Base-by-base conservation (phyloP, 2,113 vertebrate species). In the Trematomus loennbergii region DNA sequence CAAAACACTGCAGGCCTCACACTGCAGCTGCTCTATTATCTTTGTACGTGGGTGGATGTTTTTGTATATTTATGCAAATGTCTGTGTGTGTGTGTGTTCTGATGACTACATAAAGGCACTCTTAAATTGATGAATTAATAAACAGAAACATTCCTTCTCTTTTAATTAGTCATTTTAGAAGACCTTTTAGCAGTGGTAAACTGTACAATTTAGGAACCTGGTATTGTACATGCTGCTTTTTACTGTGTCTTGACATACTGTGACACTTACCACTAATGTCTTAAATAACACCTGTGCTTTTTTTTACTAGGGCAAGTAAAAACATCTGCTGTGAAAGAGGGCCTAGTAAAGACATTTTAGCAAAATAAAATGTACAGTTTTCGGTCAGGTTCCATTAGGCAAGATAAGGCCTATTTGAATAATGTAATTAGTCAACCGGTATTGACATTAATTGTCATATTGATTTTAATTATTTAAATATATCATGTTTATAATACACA, bases 21-120 rank as follows among this genome's bases (percentile, higher is more conserved):
- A 90, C 74, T 50, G 61, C 92, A 94, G 85, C 94, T 94, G 86
- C 92, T 93, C 89, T 49, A 49, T 84, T 88, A 85, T 88, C 79
- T 82, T 2, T 54, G 48, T 78, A 66, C n/a, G 60, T 79, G 77
- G 48, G 69, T 9, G 3, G 16, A 49, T 48, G 53, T 77, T 66
- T 82, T 71, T 89, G 71, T 78, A 17, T 17, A 6, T 72, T 67
- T 60, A 78, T 80, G 72, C 79, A 85, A 87, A 76, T 78, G 40
- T 20, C 15, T 29, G 25, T 17, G 4, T 70, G 65, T 43, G n/a
- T n/a, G 36, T 33, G 46, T 67, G 79, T 70, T 65, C 25, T 78
- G 15, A 68, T 48, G 5, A 74, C 61, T 12, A 50, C 54, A 57
- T 2, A 70, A 29, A 57, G 25, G 45, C 50, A 10, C 43, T 69